Base-by-base conservation (phyloP, 2,113 vertebrate species). In the Cephalopterus ornatus region DNA sequence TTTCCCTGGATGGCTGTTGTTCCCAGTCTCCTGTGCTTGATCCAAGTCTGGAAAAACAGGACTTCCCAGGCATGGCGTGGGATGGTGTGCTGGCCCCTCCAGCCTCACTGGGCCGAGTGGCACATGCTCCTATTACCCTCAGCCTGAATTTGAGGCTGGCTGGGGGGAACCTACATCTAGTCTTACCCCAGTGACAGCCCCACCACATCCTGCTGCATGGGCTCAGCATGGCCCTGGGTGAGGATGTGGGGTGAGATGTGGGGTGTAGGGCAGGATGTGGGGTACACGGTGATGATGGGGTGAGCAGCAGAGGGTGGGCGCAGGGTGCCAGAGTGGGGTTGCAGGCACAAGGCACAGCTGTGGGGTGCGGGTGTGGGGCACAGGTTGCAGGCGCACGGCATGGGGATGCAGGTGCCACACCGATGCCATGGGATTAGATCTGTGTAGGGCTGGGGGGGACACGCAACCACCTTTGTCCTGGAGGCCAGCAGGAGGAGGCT, bases 241-340 rank as follows among this genome's bases (percentile, higher is more conserved):
- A 15, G 8, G 52, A 12, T 41, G 39, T 41, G 39, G 39, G 39
- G 39, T 41, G 39, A 41, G 39, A 41, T 41, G 39, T 41, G 39
- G 39, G 39, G 13, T 18, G 47, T 9, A 9, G 71, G 79, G 53
- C 3, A 32, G 18, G 22, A 26, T 8, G 16, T 28, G 28, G 20
- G 41, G 18, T 8, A n/a, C 46, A 11, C 27, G 28, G 0, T 11
- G n/a, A 2, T 1, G 28, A 6, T 14, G 42, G 58, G 21, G 5
- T 15, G n/a, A 76, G 62, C 20, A 17, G 8, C 7, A 19, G 15
- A 44, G 33, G 6, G 4, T 27, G 28, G 42, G 42, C 44, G 8
- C 65, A 46, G 50, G 37, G 22, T 8, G 2, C 6, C 58, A 33
- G 44, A 28, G 32, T 12, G 63, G 17, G 17, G 47, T 1, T 1